Evolutionary conservation across 2,113 vertebrate genomes (phyloP).

Genomic region (Colius striatus): DNA sequence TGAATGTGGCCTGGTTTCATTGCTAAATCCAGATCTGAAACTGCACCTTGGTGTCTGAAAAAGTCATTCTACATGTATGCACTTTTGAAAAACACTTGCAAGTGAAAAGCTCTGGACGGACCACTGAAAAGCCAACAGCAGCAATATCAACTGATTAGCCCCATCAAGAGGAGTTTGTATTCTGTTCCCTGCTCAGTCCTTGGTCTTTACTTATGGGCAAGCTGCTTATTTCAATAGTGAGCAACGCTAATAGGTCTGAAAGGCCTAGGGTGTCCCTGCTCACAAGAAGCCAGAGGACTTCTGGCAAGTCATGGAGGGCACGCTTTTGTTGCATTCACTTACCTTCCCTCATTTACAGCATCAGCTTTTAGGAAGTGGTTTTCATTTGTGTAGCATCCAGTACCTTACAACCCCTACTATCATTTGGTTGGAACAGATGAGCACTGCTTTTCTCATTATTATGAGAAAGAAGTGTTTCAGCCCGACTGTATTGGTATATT

Average conservation of each 20-base stretch:
- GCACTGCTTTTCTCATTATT: not conserved
- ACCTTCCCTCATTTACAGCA: not conserved
- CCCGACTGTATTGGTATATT: not conserved
- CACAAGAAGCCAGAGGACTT: not conserved
- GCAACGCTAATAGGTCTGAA: not conserved
- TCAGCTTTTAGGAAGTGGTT: not conserved
- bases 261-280: not conserved
- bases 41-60: not conserved
- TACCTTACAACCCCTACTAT: not conserved
- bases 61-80: not conserved
- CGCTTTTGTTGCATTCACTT: not conserved
- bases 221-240: not conserved
- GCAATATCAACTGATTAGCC: accelerated
- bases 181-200: not conserved
- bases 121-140: not conserved
- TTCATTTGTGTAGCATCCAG: not conserved
- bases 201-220: not conserved
- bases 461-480: not conserved
- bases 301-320: not conserved
- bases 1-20: not conserved
- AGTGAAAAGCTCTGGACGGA: not conserved
- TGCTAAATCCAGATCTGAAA: not conserved
- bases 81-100: not conserved
- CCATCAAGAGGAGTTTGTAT: not conserved
- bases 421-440: not conserved